Conservation (phyloP, 1,140 invertebrate species). For the Aphelinus certus region DNA sequence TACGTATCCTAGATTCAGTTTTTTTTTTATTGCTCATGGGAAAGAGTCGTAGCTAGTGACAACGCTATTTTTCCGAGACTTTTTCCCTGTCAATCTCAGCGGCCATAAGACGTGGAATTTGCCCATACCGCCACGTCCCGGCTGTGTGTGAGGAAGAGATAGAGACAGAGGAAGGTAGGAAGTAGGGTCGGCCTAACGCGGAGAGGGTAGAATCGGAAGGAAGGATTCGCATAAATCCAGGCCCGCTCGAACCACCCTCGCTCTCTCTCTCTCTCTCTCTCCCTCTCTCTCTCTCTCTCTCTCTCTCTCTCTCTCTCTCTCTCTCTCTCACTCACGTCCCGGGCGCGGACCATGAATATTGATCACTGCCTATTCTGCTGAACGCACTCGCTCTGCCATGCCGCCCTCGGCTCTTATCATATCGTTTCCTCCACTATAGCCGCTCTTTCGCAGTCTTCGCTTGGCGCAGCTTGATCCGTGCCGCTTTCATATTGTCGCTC, state of each 20-base stretch:
- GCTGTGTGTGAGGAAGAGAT: not conserved
- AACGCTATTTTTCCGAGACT: no score
- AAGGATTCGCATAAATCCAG: slow-evolving; percentile 64
- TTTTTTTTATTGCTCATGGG: no score
- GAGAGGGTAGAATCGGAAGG: slow-evolving; percentile 53
- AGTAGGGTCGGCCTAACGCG: no score
- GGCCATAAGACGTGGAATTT: no score
- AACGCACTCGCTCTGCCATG: slow-evolving; percentile 30
- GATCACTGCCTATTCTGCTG: slow-evolving; percentile 59
- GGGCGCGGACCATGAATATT: slow-evolving; percentile 63
- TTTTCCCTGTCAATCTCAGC: no score
- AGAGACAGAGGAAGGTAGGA: not conserved
- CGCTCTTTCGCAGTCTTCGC: not conserved
- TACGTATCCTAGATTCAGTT: no score
- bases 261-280: slow-evolving; percentile 12
- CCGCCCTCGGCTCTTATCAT: slow-evolving; percentile 41
- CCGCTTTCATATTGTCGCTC: not conserved
- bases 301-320: slow-evolving; percentile 20
- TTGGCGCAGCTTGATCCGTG: slow-evolving; percentile 14
- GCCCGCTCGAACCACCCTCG: slow-evolving; percentile 46
- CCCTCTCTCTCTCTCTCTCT: slow-evolving; percentile 12
- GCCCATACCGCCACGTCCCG: no score
- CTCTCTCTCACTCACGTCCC: slow-evolving; percentile 43
- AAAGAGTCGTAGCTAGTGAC: no score
- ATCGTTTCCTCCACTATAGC: slow-evolving; percentile 33